Percentiles rank a stretch among this genome's conserved stretches.
These are phyloP conservation scores for Zoanthus gigantus DNA, from an alignment of 92 coral and sea anemone species.

Conservation along the genomic window DNA sequence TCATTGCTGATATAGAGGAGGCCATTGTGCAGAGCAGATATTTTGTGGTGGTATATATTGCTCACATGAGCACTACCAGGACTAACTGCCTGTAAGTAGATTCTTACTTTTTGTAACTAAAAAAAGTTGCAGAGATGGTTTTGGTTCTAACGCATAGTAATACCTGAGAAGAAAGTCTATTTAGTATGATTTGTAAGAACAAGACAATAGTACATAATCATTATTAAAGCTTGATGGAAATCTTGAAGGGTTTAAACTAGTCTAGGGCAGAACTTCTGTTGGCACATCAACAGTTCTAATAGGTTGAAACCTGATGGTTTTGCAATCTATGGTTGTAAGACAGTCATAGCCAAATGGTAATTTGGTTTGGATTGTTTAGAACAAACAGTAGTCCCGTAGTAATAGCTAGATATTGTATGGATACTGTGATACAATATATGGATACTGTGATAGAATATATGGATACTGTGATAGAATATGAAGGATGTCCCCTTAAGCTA, in stretches of 20 bases:
- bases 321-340: conserved; percentile 6
- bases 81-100: no score
- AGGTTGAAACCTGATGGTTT: neutral
- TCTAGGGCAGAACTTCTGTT: neutral
- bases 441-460: conserved; percentile 2
- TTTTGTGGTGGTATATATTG: no score
- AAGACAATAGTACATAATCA: no score
- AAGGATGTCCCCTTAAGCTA: neutral
- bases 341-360: conserved; percentile 48
- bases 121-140: no score
- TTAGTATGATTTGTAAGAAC: no score
- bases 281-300: neutral
- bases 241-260: neutral
- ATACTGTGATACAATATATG: conserved; percentile 21
- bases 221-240: no score
- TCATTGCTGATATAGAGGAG: no score
- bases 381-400: conserved; percentile 40
- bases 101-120: no score
- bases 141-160: no score
- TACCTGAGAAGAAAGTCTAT: no score
- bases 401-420: conserved; percentile 39
- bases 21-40: no score
- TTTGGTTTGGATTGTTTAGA: conserved; percentile 51
- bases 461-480: conserved; percentile 11
- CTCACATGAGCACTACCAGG: no score